A percentile compares a stretch with the other conserved stretches of the same genome.
Conservation (phyloP, 2,888 invertebrate species). For the Drosophila macrothrix region DNA sequence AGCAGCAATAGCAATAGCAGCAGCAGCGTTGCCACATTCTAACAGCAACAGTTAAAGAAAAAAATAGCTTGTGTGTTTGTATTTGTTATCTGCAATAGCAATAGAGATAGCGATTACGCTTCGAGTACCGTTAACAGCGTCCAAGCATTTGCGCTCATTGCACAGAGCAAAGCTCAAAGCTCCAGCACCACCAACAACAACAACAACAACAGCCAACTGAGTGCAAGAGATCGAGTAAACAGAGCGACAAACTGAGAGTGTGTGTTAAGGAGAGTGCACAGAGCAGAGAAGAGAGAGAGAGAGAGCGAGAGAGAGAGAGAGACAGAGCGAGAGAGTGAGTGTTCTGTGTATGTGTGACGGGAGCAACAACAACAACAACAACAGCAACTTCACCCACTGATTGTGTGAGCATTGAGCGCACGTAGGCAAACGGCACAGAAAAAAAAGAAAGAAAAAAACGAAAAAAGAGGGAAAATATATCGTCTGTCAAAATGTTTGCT, state of each 20-base stretch:
- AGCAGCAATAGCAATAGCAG: slow-evolving; percentile 28
- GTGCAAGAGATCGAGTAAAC: slow-evolving; percentile 41
- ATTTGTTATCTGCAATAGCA: slow-evolving; percentile 49
- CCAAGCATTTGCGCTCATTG: slow-evolving; percentile 58
- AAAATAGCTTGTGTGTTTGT: slow-evolving; percentile 11
- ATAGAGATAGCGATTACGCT: slow-evolving; percentile 64
- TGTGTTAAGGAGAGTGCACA: slow-evolving; percentile 18
- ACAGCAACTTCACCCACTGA: slow-evolving; percentile 54
- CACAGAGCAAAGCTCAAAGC: slow-evolving; percentile 56
- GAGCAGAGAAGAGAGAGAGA: slow-evolving; percentile 10
- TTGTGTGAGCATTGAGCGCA: slow-evolving; percentile 50
- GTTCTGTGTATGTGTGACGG: slow-evolving; percentile 9
- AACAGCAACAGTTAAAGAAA: slow-evolving; percentile 38
- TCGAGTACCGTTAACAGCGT: slow-evolving; percentile 61
- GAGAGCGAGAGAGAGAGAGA: slow-evolving; percentile 17
- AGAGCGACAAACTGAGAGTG: slow-evolving; percentile 13
- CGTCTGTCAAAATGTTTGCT: slow-evolving; percentile 90
- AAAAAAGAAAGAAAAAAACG: slow-evolving; percentile 2
- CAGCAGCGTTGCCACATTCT: slow-evolving; percentile 69
- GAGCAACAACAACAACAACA: slow-evolving; percentile 26
- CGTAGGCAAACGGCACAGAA: slow-evolving; percentile 30
- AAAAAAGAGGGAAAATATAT: slow-evolving; percentile 66
- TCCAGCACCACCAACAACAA: slow-evolving; percentile 16
- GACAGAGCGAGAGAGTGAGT: slow-evolving; percentile 5
- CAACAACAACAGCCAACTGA: slow-evolving; percentile 23